Evolutionary conservation across 2,113 vertebrate genomes (phyloP), one percentile per base, ranked within the genome.

Genomic region (Hystrix cristata): DNA sequence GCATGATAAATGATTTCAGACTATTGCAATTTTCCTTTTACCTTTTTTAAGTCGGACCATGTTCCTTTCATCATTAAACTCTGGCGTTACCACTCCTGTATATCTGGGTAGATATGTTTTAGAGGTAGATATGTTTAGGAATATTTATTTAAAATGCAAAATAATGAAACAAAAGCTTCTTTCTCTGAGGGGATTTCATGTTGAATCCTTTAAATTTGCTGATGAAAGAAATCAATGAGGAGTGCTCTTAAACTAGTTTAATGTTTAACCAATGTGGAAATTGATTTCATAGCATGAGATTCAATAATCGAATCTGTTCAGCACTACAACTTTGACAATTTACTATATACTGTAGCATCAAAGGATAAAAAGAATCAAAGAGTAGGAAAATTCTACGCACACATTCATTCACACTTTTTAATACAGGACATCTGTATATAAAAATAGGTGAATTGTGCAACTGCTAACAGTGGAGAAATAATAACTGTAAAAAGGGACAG

Each of bases 361-460:
- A 85, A 31, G 53, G 23, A 81, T 34, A 59, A 72, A 78, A 93
- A 76, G 16, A 51, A 60, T 84, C 60, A 84, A 87, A 51, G 25
- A 67, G 5, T 25, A 31, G 11, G n/a, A 87, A 84, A 93, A 84
- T 59, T 94, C 69, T 87, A 53, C 80, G 55, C 27, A 84, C 79
- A 91, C 23, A 85, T n/a, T 76, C 8, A 19, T n/a, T 92, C 62
- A 96, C 25, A 79, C 55, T 43, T 87, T 94, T 96, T 92, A 90
- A 83, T 79, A 60, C 5, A 74, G 27, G 31, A 74, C 18, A 0
- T 59, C 67, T 67, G 48, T 91, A 18, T 55, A 4, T 57, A 59
- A 82, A 55, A 78, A 55, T 72, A 94, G 27, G 23, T 84, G 53
- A 27, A 79, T 53, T 48, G 46, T 74, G 46, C 64, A 94, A 74